These are phyloP conservation scores for Chelidonichthys spinosus DNA, from an alignment of 2,797 vertebrate genomes.

Conservation along the genomic window DNA sequence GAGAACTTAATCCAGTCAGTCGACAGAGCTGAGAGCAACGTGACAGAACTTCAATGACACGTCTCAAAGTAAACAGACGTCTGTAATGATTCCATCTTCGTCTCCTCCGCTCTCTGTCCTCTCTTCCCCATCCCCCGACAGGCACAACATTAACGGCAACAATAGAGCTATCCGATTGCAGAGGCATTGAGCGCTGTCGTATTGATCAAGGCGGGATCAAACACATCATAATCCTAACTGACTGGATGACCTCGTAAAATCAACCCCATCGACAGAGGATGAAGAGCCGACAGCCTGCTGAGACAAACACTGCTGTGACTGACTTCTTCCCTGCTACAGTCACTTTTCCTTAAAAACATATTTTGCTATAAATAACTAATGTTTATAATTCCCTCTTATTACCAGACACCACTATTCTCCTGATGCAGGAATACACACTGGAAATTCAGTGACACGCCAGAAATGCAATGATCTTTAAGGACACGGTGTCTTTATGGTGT, in stretches of 20 bases:
- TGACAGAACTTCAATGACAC: conserved; percentile 35
- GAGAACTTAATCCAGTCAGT: conserved; percentile 24
- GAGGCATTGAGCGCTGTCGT: conserved; percentile 48
- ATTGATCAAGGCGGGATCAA: conserved; percentile 67
- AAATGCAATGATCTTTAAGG: background rate
- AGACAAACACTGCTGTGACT: conserved; percentile 9
- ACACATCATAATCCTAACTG: conserved; percentile 70
- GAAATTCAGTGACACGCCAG: conserved; percentile 11
- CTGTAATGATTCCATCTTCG: conserved; percentile 60
- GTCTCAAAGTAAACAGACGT: conserved; percentile 38
- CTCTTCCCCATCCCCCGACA: conserved; percentile 28
- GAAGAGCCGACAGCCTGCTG: conserved; percentile 23
- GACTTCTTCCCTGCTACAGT: conserved; percentile 34
- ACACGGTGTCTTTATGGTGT: conserved; percentile 20
- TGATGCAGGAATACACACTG: background rate
- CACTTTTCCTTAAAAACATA: conserved; percentile 29
- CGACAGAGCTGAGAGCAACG: conserved; percentile 18
- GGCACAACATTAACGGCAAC: conserved; percentile 60
- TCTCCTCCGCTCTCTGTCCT: conserved; percentile 17
- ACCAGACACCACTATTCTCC: background rate
- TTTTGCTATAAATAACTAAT: background rate
- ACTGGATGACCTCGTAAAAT: conserved; percentile 61
- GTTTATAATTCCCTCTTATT: background rate
- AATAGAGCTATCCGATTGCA: conserved; percentile 52
- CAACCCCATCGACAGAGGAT: conserved; percentile 52